Base-by-base conservation (phyloP, 2,797 vertebrate species). In the Falco rusticolus region DNA sequence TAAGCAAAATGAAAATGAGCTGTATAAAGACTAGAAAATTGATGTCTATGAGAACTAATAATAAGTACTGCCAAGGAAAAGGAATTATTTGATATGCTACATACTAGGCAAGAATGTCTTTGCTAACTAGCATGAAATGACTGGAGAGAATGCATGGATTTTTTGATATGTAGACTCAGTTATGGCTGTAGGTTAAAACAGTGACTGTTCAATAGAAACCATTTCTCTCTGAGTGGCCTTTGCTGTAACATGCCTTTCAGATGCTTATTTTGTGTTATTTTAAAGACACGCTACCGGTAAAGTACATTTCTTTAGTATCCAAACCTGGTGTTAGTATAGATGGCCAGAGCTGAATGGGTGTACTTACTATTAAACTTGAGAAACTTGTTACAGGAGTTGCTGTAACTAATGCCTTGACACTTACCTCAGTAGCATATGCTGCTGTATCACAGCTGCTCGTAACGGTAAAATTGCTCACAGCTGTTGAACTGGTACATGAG, bases 1-100 rank as follows among this genome's bases (percentile, higher is more conserved):
- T 89, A 96, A 94, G 47, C 48, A 95, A 94, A 95, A 94, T 21
- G 54, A 93, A 96, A 92, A 51, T 41, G 78, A 95, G 65, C 57
- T 87, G 68, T 54, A 79, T 50, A 90, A 96, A 90, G 77, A 75
- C 48, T 51, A 90, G 83, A 85, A 96, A 96, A 95, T 43, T 94
- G 57, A 95, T 92, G 93, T 37, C 61, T 92, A 51, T 9, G 53
- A 96, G 91, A 95, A 76, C 59, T 69, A 95, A 74, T 82, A 94
- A 80, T 70, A 78, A 90, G 66, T 47, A 86, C 53, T 48, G 74
- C 54, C 43, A 65, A 91, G 51, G 78, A 87, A 85, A 95, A 65
- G 48, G 54, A 90, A 84, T 90, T 95, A 93, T 78, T 90, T 82
- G 47, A 94, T 82, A 65, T 43, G 74, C 66, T 69, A 87, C 2